These are phyloP conservation scores for Neodiprion pinetum DNA, from an alignment of 1,140 invertebrate genomes.

Conservation along the genomic window DNA sequence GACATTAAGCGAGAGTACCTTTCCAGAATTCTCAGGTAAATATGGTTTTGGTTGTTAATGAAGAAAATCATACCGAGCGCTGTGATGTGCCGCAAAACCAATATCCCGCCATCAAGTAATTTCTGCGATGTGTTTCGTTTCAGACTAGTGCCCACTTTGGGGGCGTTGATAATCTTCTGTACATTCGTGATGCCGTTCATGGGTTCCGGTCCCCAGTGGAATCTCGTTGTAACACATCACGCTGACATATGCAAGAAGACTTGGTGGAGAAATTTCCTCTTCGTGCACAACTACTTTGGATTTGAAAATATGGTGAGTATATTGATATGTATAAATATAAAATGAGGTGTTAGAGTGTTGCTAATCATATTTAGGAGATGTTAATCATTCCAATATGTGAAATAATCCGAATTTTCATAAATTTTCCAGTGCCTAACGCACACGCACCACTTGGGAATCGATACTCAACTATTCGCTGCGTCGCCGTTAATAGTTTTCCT, in stretches of 20 bases:
- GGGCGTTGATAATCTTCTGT: constrained; percentile 70
- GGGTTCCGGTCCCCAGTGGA: constrained; percentile 72
- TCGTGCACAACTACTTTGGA: constrained; percentile 73
- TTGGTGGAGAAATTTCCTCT: constrained; percentile 71
- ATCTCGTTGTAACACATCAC: constrained; percentile 68
- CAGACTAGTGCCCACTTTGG: constrained; percentile 68
- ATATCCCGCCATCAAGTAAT: not conserved
- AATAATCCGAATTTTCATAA: constrained; percentile 14
- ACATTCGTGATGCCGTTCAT: constrained; percentile 68
- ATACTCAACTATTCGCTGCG: constrained; percentile 81
- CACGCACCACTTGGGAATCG: constrained; percentile 81
- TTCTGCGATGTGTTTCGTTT: not conserved
- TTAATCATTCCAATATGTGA: not conserved
- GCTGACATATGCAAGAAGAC: constrained; percentile 68
- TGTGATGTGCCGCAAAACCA: not conserved
- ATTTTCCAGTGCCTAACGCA: constrained; percentile 71
- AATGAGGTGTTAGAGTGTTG: constrained; percentile 3
- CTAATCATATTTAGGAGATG: constrained; percentile 14
- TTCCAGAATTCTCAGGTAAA: constrained; percentile 68
- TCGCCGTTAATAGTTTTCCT: constrained; percentile 74
- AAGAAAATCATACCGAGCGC: not conserved
- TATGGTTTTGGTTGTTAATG: not conserved
- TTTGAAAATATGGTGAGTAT: constrained; percentile 67
- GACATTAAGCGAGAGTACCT: constrained; percentile 68
- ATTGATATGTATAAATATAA: constrained; percentile 20